Evolutionary conservation across 2,113 vertebrate species (phyloP).

Genomic region (Aptenodytes patagonicus): DNA sequence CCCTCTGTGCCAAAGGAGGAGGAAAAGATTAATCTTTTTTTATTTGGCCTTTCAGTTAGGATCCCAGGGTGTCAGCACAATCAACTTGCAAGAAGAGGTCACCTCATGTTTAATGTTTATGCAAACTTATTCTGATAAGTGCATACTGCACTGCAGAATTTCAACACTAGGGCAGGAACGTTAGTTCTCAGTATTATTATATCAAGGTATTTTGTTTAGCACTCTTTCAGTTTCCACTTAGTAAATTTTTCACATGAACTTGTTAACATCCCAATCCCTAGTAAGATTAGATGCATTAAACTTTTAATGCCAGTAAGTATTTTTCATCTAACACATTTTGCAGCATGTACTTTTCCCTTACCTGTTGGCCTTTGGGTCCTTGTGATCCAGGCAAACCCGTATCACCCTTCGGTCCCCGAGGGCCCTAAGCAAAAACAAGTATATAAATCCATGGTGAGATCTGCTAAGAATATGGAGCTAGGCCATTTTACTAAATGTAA

Average conservation of each 20-base stretch:
- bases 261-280: background rate
- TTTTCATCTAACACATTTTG: background rate
- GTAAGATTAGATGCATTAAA: background rate
- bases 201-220: background rate
- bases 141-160: background rate
- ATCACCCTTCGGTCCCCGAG: slow-evolving; percentile 86
- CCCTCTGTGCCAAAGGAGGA: background rate
- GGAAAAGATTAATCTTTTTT: background rate
- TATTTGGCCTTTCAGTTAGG: background rate
- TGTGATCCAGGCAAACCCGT: slow-evolving; percentile 78
- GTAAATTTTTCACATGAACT: background rate
- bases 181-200: background rate
- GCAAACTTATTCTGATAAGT: background rate
- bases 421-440: slow-evolving; percentile 72
- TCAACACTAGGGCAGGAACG: background rate
- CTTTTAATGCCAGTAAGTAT: background rate
- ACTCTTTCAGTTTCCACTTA: background rate
- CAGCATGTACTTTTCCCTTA: background rate
- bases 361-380: slow-evolving; percentile 77
- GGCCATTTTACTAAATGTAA: background rate
- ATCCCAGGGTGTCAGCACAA: background rate
- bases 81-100: background rate
- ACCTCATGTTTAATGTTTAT: background rate
- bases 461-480: background rate
- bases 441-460: background rate